Evolutionary conservation across 2,113 vertebrate species (phyloP).

Genomic region (Grammomys surdaster): DNA sequence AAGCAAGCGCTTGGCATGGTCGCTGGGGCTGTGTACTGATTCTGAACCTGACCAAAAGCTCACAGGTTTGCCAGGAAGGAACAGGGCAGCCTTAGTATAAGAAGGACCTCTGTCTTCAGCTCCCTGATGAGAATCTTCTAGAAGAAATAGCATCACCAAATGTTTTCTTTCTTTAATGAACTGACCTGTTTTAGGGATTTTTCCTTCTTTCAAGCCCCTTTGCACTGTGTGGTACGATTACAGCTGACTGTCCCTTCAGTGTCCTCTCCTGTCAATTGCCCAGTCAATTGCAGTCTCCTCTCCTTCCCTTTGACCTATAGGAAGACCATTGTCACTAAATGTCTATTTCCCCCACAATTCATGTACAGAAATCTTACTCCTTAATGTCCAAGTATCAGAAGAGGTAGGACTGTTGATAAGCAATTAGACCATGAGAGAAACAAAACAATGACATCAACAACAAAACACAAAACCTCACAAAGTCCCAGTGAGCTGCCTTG

Average conservation of each 20-base stretch:
- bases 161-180: neutral
- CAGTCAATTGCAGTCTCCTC: neutral
- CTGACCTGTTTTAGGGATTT: neutral
- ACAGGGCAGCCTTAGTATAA: accelerated
- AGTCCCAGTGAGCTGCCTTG: neutral
- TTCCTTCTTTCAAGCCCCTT: neutral
- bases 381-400: neutral
- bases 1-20: neutral
- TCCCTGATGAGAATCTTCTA: neutral
- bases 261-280: neutral
- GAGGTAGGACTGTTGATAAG: too few relatives aligned
- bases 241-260: neutral
- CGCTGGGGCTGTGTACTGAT: neutral
- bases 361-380: neutral
- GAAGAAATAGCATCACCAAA: neutral
- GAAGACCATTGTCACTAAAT: neutral
- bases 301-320: too few relatives aligned
- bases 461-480: neutral
- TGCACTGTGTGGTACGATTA: neutral
- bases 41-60: neutral
- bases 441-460: too few relatives aligned
- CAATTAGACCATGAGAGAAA: neutral
- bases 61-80: neutral
- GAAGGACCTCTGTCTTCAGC: neutral
- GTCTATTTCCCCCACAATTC: neutral